A percentile compares a stretch with the other conserved stretches of the same genome.
Evolutionary conservation across 2,888 invertebrate species (phyloP).

Genomic region (Exocentrus adspersus): DNA sequence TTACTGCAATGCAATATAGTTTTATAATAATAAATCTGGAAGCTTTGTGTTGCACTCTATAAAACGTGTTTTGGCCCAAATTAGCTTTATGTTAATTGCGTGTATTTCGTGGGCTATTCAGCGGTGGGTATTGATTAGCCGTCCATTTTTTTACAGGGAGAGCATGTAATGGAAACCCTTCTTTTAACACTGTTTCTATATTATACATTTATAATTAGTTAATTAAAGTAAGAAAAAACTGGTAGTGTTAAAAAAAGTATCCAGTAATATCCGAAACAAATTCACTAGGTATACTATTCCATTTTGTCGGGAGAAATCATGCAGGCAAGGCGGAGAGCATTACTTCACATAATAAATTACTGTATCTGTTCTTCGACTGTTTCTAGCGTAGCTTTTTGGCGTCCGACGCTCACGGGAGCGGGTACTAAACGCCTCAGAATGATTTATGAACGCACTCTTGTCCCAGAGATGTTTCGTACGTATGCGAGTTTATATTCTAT

Average conservation of each 20-base stretch:
- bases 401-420: conserved; percentile 44
- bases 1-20: conserved; percentile 1
- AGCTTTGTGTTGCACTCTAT: background rate
- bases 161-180: background rate
- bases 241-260: conserved; percentile 1
- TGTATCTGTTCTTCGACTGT: background rate
- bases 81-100: background rate
- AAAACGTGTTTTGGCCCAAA: conserved; percentile 1
- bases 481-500: conserved; percentile 9
- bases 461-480: conserved; percentile 18
- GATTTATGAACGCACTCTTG: conserved; percentile 23
- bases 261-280: background rate
- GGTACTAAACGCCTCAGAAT: conserved; percentile 34
- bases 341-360: conserved; percentile 2
- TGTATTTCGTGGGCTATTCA: conserved; percentile 2
- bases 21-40: background rate
- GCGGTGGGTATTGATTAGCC: conserved; percentile 25
- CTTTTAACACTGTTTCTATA: background rate
- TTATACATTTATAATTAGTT: too few species aligned
- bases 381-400: conserved; percentile 16
- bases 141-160: conserved; percentile 3
- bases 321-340: conserved; percentile 51
- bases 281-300: background rate
- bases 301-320: conserved; percentile 39
- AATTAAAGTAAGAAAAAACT: too few species aligned